Evolutionary conservation across 2,797 vertebrate genomes (phyloP).

Genomic region (Anomalospiza imberbis): DNA sequence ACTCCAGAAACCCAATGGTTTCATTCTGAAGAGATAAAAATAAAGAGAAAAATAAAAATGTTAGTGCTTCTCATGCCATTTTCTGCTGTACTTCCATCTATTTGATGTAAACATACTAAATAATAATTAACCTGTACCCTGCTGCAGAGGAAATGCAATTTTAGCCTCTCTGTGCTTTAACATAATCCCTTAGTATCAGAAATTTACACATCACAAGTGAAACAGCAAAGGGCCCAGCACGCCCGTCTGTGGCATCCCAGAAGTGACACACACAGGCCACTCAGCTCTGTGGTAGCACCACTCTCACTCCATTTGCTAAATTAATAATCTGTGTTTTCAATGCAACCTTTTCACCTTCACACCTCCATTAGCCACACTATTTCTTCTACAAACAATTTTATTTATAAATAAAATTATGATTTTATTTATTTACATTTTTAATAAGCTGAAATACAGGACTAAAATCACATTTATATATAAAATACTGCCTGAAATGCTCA

Average conservation of each 20-base stretch:
- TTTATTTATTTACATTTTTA: no score
- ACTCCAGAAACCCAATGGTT: background rate
- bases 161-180: background rate
- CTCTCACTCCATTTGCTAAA: background rate
- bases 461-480: background rate
- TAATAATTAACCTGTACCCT: background rate
- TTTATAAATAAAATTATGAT: background rate
- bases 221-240: background rate
- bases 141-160: background rate
- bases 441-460: background rate
- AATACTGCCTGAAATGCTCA: accelerated
- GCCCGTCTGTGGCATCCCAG: background rate
- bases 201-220: background rate
- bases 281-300: background rate
- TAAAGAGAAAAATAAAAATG: background rate
- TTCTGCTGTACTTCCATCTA: background rate
- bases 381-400: background rate
- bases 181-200: background rate
- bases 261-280: background rate
- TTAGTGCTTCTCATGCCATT: background rate
- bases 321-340: background rate
- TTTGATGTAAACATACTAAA: background rate
- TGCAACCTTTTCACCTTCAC: background rate
- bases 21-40: background rate
- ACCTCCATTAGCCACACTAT: background rate